phyloP scores from a whole-genome alignment of 2,888 invertebrate species.

The Alcis repandata region DNA sequence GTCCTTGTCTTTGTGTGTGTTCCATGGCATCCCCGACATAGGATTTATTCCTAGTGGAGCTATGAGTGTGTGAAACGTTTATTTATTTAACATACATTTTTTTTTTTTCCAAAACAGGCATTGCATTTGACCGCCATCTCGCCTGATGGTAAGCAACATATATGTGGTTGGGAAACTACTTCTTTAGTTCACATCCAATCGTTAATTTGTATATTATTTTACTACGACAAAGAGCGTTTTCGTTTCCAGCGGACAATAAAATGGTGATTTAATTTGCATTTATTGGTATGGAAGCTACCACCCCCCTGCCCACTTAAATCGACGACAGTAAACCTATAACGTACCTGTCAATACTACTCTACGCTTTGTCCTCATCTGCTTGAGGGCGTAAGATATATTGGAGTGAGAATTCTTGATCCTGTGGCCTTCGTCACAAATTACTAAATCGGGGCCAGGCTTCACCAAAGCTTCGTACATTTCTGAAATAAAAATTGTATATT shows the following conservation, averaged over 20 bases:
- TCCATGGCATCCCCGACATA: too few relatives aligned
- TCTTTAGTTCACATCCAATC: too few relatives aligned
- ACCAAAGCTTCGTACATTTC: conserved; percentile 95
- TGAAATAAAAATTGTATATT: conserved; percentile 63
- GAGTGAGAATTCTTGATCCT: conserved; percentile 99
- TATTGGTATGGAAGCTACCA: not conserved
- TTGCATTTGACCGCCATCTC: too few relatives aligned
- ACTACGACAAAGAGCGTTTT: not conserved
- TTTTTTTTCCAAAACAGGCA: too few relatives aligned
- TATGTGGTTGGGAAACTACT: too few relatives aligned
- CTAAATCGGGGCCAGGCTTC: conserved; percentile 96
- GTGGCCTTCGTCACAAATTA: conserved; percentile 99
- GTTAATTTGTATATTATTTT: not conserved
- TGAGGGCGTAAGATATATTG: conserved; percentile 97
- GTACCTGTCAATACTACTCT: conserved; percentile 96
- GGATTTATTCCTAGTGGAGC: too few relatives aligned
- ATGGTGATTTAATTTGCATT: not conserved
- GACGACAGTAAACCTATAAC: conserved; percentile 14
- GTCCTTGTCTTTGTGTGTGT: too few relatives aligned
- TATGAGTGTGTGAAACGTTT: too few relatives aligned
- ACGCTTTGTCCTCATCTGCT: conserved; percentile 97
- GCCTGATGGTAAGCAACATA: too few relatives aligned
- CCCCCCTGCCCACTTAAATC: not conserved
- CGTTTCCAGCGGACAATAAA: not conserved
- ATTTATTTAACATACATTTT: too few relatives aligned